Percentiles rank a stretch among this genome's conserved stretches.
Evolutionary conservation across 2,797 vertebrate species (phyloP).

Genomic region (Pogoniulus pusillus): DNA sequence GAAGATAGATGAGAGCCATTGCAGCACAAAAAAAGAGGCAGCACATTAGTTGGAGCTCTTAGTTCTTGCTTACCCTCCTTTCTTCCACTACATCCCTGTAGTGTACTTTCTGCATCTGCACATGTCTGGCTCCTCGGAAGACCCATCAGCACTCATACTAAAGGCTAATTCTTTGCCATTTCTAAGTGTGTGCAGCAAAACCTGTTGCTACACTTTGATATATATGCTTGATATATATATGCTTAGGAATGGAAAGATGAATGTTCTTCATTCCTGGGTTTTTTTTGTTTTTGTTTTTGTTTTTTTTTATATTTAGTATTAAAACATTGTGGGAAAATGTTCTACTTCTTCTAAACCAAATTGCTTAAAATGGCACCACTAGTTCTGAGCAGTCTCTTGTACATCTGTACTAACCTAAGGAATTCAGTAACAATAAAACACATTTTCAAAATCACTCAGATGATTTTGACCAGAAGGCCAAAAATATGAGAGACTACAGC

Average conservation of each 20-base stretch:
- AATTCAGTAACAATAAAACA: slow-evolving; percentile 45
- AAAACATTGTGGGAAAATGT: slow-evolving; percentile 21
- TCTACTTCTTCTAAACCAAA: slow-evolving; percentile 53
- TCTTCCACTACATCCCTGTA: not conserved
- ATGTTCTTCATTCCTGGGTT: slow-evolving; percentile 42
- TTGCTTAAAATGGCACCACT: slow-evolving; percentile 40
- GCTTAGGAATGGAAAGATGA: slow-evolving; percentile 50
- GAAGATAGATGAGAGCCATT: not conserved
- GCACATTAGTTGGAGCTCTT: not conserved
- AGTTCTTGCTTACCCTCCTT: not conserved
- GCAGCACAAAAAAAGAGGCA: not conserved
- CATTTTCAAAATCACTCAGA: slow-evolving; percentile 26
- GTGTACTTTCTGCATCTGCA: not conserved
- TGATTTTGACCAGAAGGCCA: slow-evolving; percentile 37
- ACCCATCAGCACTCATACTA: not conserved
- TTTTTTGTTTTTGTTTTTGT: no score
- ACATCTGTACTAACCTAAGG: slow-evolving; percentile 48
- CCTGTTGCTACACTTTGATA: slow-evolving; percentile 47
- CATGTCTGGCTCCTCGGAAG: not conserved
- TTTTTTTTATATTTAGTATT: slow-evolving; percentile 57
- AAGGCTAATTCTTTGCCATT: not conserved
- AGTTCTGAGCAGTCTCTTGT: slow-evolving; percentile 20
- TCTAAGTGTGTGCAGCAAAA: slow-evolving; percentile 37
- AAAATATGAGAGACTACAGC: not conserved
- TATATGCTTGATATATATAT: slow-evolving; percentile 51